phyloP scores from a whole-genome alignment of 2,888 invertebrate species.

The Pomacea canaliculata region DNA sequence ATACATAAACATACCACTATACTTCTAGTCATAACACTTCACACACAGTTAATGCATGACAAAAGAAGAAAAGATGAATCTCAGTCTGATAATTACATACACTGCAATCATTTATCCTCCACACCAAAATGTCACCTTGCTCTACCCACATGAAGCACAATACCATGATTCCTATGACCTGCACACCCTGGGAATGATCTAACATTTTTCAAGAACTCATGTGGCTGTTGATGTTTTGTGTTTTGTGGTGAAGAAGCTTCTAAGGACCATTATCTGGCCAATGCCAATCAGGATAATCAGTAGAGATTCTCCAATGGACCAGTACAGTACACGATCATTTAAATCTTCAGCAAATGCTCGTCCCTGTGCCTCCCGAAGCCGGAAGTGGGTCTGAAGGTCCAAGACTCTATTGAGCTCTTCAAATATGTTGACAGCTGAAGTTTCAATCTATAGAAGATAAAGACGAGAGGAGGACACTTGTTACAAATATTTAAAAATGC shows the following conservation, averaged over 20 bases:
- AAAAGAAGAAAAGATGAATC: no score
- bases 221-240: conserved; percentile 37
- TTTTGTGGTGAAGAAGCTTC: conserved; percentile 90
- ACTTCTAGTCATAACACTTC: no score
- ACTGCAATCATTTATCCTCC: no score
- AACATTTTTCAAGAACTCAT: conserved; percentile 24
- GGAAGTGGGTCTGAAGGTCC: conserved; percentile 97
- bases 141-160: no score
- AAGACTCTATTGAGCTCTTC: conserved; percentile 88
- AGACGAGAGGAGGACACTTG: neutral
- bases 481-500: neutral
- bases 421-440: conserved; percentile 90
- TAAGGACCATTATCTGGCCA: conserved; percentile 89
- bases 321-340: conserved; percentile 86
- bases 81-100: no score
- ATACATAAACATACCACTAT: no score
- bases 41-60: no score
- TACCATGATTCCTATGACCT: no score
- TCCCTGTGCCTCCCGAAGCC: conserved; percentile 93
- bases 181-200: neutral
- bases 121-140: no score
- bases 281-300: conserved; percentile 88
- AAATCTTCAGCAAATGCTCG: conserved; percentile 96
- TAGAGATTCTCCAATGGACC: conserved; percentile 91
- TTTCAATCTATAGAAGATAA: conserved; percentile 83